Evolutionary conservation across 2,113 vertebrate genomes (phyloP).

Genomic region (Chitala chitala): DNA sequence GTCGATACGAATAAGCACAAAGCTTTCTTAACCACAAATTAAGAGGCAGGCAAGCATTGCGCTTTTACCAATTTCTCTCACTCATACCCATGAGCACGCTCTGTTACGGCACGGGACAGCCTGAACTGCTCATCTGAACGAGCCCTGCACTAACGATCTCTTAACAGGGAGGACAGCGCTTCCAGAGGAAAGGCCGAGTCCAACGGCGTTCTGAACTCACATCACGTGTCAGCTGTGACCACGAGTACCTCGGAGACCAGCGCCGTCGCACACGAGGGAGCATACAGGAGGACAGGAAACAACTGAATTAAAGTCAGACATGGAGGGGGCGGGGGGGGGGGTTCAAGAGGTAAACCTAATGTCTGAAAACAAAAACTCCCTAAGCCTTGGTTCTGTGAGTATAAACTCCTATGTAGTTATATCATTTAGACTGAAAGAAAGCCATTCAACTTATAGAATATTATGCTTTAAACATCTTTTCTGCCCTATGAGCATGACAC

Average conservation of each 20-base stretch:
- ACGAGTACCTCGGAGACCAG: neutral
- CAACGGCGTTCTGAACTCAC: neutral
- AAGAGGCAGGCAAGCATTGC: neutral
- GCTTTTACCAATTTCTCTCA: neutral
- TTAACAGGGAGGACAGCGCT: too few relatives aligned
- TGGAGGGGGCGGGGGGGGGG: too few relatives aligned
- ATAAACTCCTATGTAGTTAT: too few relatives aligned
- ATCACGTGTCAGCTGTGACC: neutral
- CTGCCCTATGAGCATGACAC: too few relatives aligned
- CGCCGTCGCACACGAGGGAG: neutral
- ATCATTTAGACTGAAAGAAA: too few relatives aligned
- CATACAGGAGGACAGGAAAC: neutral
- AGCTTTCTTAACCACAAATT: slow-evolving; percentile 6
- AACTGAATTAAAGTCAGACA: neutral
- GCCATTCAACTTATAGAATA: too few relatives aligned
- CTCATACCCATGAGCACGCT: neutral
- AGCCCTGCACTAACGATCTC: too few relatives aligned
- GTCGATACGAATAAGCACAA: neutral
- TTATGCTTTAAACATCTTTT: too few relatives aligned
- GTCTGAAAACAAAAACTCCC: neutral
- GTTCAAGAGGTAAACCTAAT: neutral
- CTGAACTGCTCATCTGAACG: too few relatives aligned
- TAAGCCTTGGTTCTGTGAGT: neutral
- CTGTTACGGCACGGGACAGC: neutral
- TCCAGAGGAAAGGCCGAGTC: too few relatives aligned